Conservation (phyloP, 1,140 invertebrate genomes). For the Euwallacea fornicatus region DNA sequence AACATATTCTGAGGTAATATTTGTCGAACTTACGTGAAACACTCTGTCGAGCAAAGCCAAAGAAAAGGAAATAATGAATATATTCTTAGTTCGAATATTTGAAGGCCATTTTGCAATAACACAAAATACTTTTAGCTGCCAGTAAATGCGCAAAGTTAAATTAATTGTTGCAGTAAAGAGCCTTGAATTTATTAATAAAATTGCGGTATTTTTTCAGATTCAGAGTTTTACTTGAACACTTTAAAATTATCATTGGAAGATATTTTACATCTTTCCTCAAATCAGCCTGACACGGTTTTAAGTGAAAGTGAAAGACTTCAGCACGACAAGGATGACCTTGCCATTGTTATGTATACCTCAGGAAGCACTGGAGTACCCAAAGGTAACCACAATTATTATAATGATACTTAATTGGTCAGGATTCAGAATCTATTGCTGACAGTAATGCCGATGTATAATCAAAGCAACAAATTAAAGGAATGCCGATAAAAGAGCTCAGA, state of each 20-base stretch:
- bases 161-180: no score
- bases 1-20: no score
- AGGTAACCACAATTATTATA: constrained; percentile 59
- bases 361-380: constrained; percentile 92
- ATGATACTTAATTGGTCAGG: neutral
- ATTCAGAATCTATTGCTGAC: no score
- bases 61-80: no score
- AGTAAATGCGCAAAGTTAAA: no score
- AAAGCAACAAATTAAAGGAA: no score
- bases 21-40: no score
- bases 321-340: constrained; percentile 58
- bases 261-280: constrained; percentile 35
- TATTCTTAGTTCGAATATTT: no score
- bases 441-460: no score
- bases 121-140: no score
- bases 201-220: constrained; percentile 30
- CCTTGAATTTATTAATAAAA: constrained; percentile 3
- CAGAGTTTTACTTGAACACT: constrained; percentile 41
- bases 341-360: constrained; percentile 87
- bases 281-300: constrained; percentile 36
- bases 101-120: no score
- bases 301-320: constrained; percentile 43
- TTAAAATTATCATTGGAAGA: constrained; percentile 41
- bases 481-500: neutral
- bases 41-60: no score